Evolutionary conservation across 1,140 invertebrate species (phyloP).

Genomic region (Heliothis virescens): DNA sequence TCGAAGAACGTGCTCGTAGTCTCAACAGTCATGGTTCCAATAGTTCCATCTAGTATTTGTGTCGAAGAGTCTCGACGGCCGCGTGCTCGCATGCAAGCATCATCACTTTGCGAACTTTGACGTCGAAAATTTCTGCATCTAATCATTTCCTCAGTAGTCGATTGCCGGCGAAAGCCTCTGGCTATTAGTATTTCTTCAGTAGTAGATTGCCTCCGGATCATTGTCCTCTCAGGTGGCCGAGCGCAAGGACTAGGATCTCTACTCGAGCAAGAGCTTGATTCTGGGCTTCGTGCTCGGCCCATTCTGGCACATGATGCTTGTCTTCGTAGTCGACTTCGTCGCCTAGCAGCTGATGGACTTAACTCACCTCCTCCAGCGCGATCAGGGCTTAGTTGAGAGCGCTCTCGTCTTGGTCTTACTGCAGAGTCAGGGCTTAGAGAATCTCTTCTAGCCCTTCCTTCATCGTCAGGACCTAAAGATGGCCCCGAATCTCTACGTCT

Average conservation of each 20-base stretch:
- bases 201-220: conserved; percentile 94
- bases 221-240: conserved; percentile 88
- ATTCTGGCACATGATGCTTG: conserved; percentile 92
- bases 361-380: conserved; percentile 90
- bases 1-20: conserved; percentile 97
- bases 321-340: conserved; percentile 89
- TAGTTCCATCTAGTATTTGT: conserved; percentile 96
- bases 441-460: conserved; percentile 91
- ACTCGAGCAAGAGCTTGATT: conserved; percentile 91
- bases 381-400: conserved; percentile 93
- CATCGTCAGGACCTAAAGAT: conserved; percentile 92
- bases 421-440: conserved; percentile 96
- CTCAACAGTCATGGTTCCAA: conserved; percentile 96
- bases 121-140: conserved; percentile 94
- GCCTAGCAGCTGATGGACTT: conserved; percentile 89
- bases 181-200: conserved; percentile 97
- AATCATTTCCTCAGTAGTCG: conserved; percentile 97
- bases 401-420: conserved; percentile 89
- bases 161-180: conserved; percentile 94
- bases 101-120: conserved; percentile 93
- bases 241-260: conserved; percentile 91
- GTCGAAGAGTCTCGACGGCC: conserved; percentile 94
- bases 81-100: conserved; percentile 90
- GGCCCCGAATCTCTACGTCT: conserved; percentile 91
- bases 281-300: conserved; percentile 88